Conservation (phyloP, 2,888 invertebrate genomes). For the Heliconius aoede region DNA sequence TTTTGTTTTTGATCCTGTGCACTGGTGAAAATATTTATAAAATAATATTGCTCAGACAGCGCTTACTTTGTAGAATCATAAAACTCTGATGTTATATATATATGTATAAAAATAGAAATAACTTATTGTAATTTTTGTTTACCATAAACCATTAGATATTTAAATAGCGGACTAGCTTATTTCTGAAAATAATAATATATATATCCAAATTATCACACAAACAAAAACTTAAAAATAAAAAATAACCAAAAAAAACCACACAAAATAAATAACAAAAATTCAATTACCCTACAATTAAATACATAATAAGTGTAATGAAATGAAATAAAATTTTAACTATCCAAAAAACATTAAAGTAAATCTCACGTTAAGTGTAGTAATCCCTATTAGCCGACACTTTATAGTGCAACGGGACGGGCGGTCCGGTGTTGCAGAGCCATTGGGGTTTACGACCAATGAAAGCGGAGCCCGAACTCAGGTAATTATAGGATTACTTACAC, state of each 20-base stretch:
- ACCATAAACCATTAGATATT: background rate
- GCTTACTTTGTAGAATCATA: background rate
- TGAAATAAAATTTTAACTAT: constrained; percentile 46
- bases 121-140: background rate
- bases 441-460: constrained; percentile 79
- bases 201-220: background rate
- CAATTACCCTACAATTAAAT: constrained; percentile 29
- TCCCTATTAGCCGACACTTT: constrained; percentile 77
- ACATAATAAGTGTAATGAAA: constrained; percentile 43
- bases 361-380: constrained; percentile 65
- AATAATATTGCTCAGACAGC: too few relatives aligned
- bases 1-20: background rate
- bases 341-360: constrained; percentile 50
- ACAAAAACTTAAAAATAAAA: background rate
- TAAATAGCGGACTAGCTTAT: background rate
- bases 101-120: background rate
- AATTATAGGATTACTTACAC: constrained; percentile 78
- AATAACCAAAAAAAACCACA: background rate
- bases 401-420: constrained; percentile 71
- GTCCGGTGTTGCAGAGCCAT: constrained; percentile 71
- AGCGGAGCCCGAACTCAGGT: constrained; percentile 70
- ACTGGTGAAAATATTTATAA: too few relatives aligned
- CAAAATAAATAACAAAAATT: background rate
- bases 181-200: background rate
- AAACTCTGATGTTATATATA: too few relatives aligned